Base-by-base conservation (phyloP, 1,140 invertebrate species). In the Babylonia areolata region DNA sequence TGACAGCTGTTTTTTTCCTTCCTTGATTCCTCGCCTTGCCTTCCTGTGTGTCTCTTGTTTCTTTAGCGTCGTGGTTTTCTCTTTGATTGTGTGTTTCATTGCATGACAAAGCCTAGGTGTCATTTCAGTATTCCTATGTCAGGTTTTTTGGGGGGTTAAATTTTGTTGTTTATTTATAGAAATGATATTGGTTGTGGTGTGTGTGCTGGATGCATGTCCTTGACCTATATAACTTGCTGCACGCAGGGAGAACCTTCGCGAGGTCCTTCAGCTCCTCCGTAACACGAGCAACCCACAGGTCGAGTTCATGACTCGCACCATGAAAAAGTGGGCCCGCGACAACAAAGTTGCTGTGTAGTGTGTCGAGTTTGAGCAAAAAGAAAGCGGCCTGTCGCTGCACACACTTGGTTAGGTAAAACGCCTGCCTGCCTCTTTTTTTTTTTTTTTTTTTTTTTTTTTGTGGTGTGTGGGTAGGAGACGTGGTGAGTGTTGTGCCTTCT, bases 281-380 rank as follows among this genome's bases (percentile, higher is more conserved):
- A 97, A 97, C 80, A 97, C 97, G 3, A 95, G 96, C 0, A 98
- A 98, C 91, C 96, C 97, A 11, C 97, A 99, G 92, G 97, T 97
- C 0, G 98, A 99, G 87, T 96, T 97, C 86, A 98, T 99, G 84
- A 96, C 97, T 9, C 95, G 97, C 88, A 96, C 97, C 1, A 98
- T 99, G 94, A 96, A 96, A 85, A 97, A 97, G 90, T 98, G 98
- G 97, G 97, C 97, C 0, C 98, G 97, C 93, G 97, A 98, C 85
- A 97, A 97, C 91, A 95, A 90, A 88, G 90, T 93, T 39, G 78
- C 87, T 81, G 82, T 87, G 75, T 77, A 77, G 75, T 28, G 1
- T 5, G 6, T 35, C 3, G 6, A 12, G 46, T 51, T 51, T 51
- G 17, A 51, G 51, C 71, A 64, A 46, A n/a, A 51, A 33, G 58